Percentiles rank a stretch among this genome's conserved stretches.
Conservation (phyloP, 2,113 vertebrate species). For the Phoenicopterus ruber region DNA sequence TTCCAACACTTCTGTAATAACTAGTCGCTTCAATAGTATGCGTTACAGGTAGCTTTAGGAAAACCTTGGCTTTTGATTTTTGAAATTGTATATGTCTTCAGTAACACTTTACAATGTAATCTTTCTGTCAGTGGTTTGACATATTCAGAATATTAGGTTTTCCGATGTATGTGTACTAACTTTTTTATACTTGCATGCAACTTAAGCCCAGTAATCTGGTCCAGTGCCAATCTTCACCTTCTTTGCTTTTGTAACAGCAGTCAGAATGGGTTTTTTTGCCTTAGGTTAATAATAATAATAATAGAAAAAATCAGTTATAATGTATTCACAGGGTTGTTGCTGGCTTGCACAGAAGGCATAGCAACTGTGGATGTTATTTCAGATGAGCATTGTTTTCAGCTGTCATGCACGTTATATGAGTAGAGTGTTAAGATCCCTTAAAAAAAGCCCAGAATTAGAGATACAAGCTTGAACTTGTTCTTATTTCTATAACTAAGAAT, state of each 20-base stretch:
- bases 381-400: background rate
- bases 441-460: background rate
- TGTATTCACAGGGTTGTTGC: background rate
- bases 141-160: background rate
- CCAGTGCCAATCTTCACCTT: background rate
- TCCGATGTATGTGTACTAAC: background rate
- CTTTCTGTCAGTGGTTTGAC: background rate
- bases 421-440: background rate
- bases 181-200: background rate
- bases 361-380: background rate
- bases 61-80: background rate
- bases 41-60: background rate
- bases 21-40: background rate
- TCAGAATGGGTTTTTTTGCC: background rate
- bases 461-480: background rate
- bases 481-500: background rate
- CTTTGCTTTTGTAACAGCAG: background rate
- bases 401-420: fast-evolving
- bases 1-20: background rate
- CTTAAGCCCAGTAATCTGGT: background rate
- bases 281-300: background rate
- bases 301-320: background rate
- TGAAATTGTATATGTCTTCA: background rate
- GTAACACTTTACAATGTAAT: background rate
- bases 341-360: background rate